Base-by-base conservation (phyloP, 2,113 vertebrate species). In the Geothlypis trichas region DNA sequence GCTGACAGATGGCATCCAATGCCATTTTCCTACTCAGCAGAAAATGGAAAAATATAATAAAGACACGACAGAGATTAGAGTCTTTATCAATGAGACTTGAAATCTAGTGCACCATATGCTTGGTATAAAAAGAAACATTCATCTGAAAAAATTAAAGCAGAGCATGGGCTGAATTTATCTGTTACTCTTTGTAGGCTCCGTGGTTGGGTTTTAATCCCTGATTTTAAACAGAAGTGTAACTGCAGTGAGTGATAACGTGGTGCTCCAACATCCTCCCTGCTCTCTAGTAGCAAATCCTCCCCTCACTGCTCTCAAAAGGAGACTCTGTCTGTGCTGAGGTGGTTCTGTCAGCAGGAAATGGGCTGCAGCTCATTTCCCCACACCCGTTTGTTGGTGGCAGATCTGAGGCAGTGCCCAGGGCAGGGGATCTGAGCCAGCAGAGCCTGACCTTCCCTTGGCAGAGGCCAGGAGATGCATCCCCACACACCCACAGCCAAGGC, bases 31-130 rank as follows among this genome's bases (percentile, higher is more conserved):
- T 95, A 93, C 93, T 96, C 96, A 97, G 93, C 91, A 96, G 93
- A 96, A 96, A 96, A 87, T 62, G 59, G 71, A 49, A 80, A 95
- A 94, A 92, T 94, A 93, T 95, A 96, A 96, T 96, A 84, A 90
- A 91, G 79, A 33, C 75, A 46, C 35, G 61, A 47, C 35, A 23
- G 87, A 93, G 87, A 96, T 92, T 89, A 68, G 68, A 88, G 81
- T 77, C 94, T 93, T 88, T 91, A 96, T 96, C 95, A 96, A 96
- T 94, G 96, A 86, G 93, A 93, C 84, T 96, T 35, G 86, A 89
- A 96, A 97, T 94, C 80, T 94, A 93, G 81, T 52, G 80, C 74
- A 63, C 95, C 92, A 95, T 97, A 93, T 96, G 95, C 90, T 92
- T 84, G 82, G 59, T 87, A 89, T 87, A 87, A 93, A 96, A 95